Conservation (phyloP, 2,888 invertebrate species). For the Tinea pellionella region DNA sequence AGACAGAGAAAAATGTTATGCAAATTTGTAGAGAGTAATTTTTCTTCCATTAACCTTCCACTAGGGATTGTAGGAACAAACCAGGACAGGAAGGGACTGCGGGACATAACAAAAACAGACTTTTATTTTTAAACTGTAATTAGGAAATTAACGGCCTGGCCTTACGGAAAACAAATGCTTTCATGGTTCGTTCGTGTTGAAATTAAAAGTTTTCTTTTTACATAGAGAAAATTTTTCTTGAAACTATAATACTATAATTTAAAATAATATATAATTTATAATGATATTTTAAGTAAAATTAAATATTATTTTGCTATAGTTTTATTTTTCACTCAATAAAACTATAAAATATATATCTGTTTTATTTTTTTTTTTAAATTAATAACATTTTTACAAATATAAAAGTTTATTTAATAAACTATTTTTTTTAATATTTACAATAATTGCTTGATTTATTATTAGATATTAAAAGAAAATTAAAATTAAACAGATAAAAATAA, state of each 20-base stretch:
- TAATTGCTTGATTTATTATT: too few relatives aligned
- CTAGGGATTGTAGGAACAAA: slow-evolving; percentile 32
- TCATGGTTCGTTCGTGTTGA: not conserved
- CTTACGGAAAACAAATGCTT: slow-evolving; percentile 51
- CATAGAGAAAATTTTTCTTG: not conserved
- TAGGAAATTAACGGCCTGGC: slow-evolving; percentile 62
- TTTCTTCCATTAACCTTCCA: slow-evolving; percentile 64
- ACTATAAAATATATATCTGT: too few relatives aligned
- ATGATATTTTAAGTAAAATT: not conserved
- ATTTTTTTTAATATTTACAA: too few relatives aligned
- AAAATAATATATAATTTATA: not conserved
- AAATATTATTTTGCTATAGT: too few relatives aligned
- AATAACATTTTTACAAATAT: too few relatives aligned
- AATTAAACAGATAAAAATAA: too few relatives aligned
- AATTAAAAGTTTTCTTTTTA: not conserved
- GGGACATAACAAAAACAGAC: slow-evolving; percentile 48
- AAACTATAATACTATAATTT: not conserved
- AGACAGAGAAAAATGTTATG: slow-evolving; percentile 63
- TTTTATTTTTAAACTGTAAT: slow-evolving; percentile 62
- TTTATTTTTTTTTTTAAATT: too few relatives aligned
- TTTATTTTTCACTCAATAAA: too few relatives aligned
- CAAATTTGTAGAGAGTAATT: slow-evolving; percentile 67
- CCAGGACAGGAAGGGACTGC: slow-evolving; percentile 35
- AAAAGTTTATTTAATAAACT: too few relatives aligned
- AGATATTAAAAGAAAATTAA: too few relatives aligned